Evolutionary conservation across 53 echinoderm and acorn worm species (phyloP), one percentile per base, ranked within the genome.

Genomic region (Echinometra lucunter): DNA sequence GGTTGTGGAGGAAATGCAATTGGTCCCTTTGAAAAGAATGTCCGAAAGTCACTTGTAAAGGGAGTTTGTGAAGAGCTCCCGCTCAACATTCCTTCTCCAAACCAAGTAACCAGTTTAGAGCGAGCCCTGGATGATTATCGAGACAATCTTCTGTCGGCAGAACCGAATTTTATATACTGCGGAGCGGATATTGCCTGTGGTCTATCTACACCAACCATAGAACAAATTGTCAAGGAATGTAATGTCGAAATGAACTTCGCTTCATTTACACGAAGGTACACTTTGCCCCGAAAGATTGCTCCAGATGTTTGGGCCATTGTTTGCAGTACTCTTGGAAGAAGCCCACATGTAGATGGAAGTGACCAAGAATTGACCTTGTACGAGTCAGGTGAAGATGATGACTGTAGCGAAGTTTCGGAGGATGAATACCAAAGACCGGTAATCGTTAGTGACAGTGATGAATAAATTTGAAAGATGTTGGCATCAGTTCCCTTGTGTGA

Each of bases 101-200:
- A 15, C 4, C 63, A 63, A 55, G 66, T 91, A 2, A 23, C 12
- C 56, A 91, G 38, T 12, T 57, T 91, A 19, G 91, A 91, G 66
- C 40, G 40, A 4, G 40, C 34, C 16, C 44, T 91, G 4, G 91
- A 91, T 5, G 66, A 91, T 13, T 91, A 63, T 42, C 25, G 91
- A 25, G 11, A 12, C 38, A 34, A 34, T 37, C 91, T 91, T 8
- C 44, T 91, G 37, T 42, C 56, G 6, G 1, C 2, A 6, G 66
- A 91, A 13, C 9, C 44, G 8, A 42, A 91, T 44, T 42, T 38
- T 19, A 58, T 91, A 1, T 91, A 91, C 91, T 91, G 90, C 30
- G 90, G 90, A 27, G 60, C 58, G 2, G 90, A 89, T 58, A 89
- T 89, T 58, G 30, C 90, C 28, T 91, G 57, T 37, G 91, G 91